A percentile compares a stretch with the other conserved stretches of the same genome.
phyloP scores from a whole-genome alignment of 2,113 vertebrate genomes.

The Xyliphius kryptos region DNA sequence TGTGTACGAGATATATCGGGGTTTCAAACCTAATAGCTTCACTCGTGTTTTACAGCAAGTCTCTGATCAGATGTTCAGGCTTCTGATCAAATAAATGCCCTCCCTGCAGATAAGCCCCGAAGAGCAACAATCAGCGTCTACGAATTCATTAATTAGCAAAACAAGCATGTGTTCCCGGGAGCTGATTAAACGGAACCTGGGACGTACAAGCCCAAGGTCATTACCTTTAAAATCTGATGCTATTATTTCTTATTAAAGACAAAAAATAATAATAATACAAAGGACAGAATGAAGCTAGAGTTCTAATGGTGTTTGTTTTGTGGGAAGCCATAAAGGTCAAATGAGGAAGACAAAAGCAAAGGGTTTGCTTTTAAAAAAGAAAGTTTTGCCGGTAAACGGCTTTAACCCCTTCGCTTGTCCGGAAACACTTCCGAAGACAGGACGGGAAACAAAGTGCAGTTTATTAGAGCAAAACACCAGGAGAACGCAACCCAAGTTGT shows the following conservation, averaged over 20 bases:
- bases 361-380: too few relatives aligned
- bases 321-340: background rate
- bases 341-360: background rate
- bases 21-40: slow-evolving; percentile 13
- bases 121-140: slow-evolving; percentile 6
- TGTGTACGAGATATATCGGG: background rate
- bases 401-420: too few relatives aligned
- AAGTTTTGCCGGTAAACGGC: too few relatives aligned
- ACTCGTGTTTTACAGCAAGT: background rate
- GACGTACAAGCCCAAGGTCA: slow-evolving; percentile 1
- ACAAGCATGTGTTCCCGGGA: background rate
- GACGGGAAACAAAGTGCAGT: too few relatives aligned
- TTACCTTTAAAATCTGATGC: background rate
- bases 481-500: too few relatives aligned
- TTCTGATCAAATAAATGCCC: background rate
- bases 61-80: slow-evolving; percentile 17
- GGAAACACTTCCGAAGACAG: too few relatives aligned
- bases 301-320: background rate
- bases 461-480: too few relatives aligned
- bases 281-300: background rate
- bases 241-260: background rate
- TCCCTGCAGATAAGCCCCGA: background rate
- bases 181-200: slow-evolving; percentile 6
- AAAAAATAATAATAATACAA: background rate
- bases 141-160: slow-evolving; percentile 11